phyloP scores from a whole-genome alignment of 2,797 vertebrate genomes.

The Oryzias dopingdopingensis region DNA sequence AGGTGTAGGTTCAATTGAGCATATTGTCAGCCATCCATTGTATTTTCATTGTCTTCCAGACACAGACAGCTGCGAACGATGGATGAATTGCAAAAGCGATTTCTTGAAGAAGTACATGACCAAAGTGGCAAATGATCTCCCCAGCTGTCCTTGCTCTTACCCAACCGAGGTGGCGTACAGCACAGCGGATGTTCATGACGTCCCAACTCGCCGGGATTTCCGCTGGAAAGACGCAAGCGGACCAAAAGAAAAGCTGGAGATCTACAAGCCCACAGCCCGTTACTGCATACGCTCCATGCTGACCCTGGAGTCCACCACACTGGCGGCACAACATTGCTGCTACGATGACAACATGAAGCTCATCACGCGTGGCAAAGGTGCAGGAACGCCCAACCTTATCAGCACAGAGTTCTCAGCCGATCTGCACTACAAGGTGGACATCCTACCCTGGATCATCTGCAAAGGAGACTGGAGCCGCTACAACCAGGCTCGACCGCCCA shows the following conservation, averaged over 20 bases:
- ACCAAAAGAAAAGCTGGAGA: slow-evolving; percentile 88
- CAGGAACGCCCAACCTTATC: slow-evolving; percentile 88
- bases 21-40: too few relatives aligned
- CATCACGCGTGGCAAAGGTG: slow-evolving; percentile 90
- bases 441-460: slow-evolving; percentile 93
- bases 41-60: slow-evolving; percentile 71
- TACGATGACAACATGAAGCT: slow-evolving; percentile 86
- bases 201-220: slow-evolving; percentile 79
- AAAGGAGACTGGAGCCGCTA: slow-evolving; percentile 97
- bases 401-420: slow-evolving; percentile 93
- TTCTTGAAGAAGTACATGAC: slow-evolving; percentile 91
- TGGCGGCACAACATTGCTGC: slow-evolving; percentile 94
- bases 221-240: slow-evolving; percentile 91
- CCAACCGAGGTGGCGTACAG: slow-evolving; percentile 87
- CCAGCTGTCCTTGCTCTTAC: slow-evolving; percentile 92
- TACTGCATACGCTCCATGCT: slow-evolving; percentile 93
- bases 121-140: slow-evolving; percentile 87
- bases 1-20: background rate
- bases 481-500: slow-evolving; percentile 86
- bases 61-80: slow-evolving; percentile 94
- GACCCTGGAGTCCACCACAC: slow-evolving; percentile 85
- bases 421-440: slow-evolving; percentile 95
- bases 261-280: slow-evolving; percentile 89
- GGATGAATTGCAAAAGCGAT: slow-evolving; percentile 94
- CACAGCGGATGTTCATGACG: slow-evolving; percentile 83